These are phyloP conservation scores for Cyrtorhinus lividipennis DNA, from an alignment of 1,140 invertebrate species.

Conservation along the genomic window DNA sequence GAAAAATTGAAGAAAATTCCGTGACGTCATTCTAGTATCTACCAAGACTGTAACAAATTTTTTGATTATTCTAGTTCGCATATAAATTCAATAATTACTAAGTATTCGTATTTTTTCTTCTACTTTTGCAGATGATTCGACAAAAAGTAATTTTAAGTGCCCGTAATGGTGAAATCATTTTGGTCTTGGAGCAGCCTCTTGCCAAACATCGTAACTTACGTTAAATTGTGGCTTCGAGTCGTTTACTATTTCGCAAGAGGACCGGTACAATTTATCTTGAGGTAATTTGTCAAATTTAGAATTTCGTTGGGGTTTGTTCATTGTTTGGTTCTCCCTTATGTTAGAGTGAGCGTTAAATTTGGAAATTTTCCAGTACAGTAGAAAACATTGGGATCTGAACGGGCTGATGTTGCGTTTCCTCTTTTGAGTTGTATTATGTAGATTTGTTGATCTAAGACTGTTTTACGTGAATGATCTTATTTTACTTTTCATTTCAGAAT, in stretches of 20 bases:
- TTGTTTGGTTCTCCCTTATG: neutral
- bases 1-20: no score
- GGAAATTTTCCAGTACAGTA: neutral
- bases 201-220: neutral
- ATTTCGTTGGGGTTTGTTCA: neutral
- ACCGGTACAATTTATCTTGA: neutral
- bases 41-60: no score
- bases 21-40: no score
- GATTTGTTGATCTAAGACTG: no score
- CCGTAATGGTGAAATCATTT: neutral
- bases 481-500: constrained; percentile 24
- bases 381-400: no score
- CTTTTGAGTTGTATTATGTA: no score
- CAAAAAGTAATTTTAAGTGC: neutral
- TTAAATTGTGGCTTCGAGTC: neutral
- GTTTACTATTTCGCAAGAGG: neutral
- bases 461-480: neutral
- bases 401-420: no score
- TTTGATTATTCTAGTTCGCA: no score
- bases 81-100: no score
- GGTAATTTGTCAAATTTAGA: neutral
- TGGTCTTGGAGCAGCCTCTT: neutral
- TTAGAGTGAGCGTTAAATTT: neutral
- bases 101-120: no score
- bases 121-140: constrained; percentile 5